Evolutionary conservation across 2,113 vertebrate species (phyloP), one percentile per base, ranked within the genome.

Genomic region (Channa argus): DNA sequence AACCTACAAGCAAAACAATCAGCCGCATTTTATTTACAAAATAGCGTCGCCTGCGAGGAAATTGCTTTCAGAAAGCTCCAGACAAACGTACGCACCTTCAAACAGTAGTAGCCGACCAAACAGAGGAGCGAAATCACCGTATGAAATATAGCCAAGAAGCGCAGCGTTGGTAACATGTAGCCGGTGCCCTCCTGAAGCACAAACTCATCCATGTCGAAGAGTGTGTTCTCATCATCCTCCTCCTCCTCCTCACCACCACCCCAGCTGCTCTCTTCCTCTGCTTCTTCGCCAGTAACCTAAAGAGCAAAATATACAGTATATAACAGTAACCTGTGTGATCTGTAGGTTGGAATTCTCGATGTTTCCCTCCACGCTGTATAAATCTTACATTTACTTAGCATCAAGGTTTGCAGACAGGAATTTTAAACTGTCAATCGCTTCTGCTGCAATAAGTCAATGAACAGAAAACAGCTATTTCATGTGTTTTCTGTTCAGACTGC

Each of bases 141-240:
- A 80, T 99, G 98, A 87, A 97, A 92, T 10, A 98, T 0, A 41
- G 98, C 96, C 84, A 99, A 13, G 73, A 96, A 96, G 54, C 96
- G 95, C 79, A 99, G 89, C 0, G 96, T 92, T 0, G 98, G 98
- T 0, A 96, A 94, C 98, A 99, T 99, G 74, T 99, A 99, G 37
- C 98, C 98, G 0, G 95, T 96, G 82, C 95, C 96, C 91, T 99
- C 98, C 86, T 99, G 96, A 69, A 99, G 94, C 69, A 98, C 97
- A 86, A 97, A 99, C 91, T 97, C 98, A 15, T 98, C 97, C 91
- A 97, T 93, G 7, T 95, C 96, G 49, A 96, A 96, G 2, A 97
- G 93, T 0, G 92, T 93, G 55, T 93, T 5, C 52, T 95, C 95
- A 2, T 95, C 96, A 4, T 93, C 93, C 0, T 94, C 95, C 0